phyloP scores from a whole-genome alignment of 1,140 invertebrate genomes.

The Anastrepha ludens region DNA sequence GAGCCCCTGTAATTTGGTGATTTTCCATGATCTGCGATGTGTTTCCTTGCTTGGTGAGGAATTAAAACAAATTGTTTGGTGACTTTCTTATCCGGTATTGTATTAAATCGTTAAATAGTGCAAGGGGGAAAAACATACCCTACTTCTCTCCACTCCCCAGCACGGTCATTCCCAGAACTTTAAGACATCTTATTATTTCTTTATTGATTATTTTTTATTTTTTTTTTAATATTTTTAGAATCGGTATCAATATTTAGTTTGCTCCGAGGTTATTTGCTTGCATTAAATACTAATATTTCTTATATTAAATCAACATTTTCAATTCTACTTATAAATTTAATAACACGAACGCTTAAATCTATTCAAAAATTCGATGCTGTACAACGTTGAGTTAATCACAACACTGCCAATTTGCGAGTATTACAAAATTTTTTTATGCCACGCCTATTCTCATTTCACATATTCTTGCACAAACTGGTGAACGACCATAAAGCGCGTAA shows the following conservation, averaged over 20 bases:
- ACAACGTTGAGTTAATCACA: neutral
- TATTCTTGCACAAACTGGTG: neutral
- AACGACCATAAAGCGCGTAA: neutral
- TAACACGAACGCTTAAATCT: slow-evolving; percentile 50
- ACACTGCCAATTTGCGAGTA: neutral
- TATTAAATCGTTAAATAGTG: too few relatives aligned
- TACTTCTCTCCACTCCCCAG: too few relatives aligned
- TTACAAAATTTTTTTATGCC: neutral
- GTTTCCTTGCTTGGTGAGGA: too few relatives aligned
- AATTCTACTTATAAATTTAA: slow-evolving; percentile 36
- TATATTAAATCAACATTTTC: neutral
- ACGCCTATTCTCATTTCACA: neutral
- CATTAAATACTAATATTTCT: neutral
- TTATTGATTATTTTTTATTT: neutral
- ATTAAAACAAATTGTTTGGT: too few relatives aligned
- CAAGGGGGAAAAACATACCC: too few relatives aligned
- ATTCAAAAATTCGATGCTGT: slow-evolving; percentile 6
- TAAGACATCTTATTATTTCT: too few relatives aligned
- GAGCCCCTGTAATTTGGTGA: too few relatives aligned
- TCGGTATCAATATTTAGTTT: too few relatives aligned
- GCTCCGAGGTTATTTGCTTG: neutral
- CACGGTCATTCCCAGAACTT: too few relatives aligned
- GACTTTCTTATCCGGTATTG: too few relatives aligned
- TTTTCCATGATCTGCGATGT: too few relatives aligned
- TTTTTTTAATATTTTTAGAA: neutral